phyloP scores from a whole-genome alignment of 2,888 invertebrate species.

The Maniola hyperantus region DNA sequence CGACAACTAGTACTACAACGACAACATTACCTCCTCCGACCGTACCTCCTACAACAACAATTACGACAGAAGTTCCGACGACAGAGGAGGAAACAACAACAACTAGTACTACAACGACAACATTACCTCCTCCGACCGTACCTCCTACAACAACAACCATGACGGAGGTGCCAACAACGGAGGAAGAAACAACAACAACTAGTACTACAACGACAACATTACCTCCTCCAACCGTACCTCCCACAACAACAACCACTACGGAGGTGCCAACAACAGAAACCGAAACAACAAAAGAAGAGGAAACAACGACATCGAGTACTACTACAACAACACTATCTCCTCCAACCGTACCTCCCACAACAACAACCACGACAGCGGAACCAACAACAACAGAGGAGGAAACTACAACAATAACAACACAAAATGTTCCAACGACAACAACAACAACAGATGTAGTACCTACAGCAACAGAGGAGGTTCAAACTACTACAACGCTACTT shows the following conservation, averaged over 20 bases:
- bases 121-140: not conserved
- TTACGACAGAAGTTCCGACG: not conserved
- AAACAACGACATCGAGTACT: too few species aligned
- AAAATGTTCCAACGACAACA: too few species aligned
- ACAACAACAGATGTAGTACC: not conserved
- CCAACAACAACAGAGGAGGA: not conserved
- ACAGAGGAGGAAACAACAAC: conserved; percentile 5
- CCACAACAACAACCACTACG: too few species aligned
- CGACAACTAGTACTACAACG: not conserved
- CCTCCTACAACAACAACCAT: not conserved
- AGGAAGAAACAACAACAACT: not conserved
- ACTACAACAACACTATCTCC: not conserved
- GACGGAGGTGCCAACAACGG: not conserved
- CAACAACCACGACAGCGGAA: not conserved
- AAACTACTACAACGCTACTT: not conserved
- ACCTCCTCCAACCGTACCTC: too few species aligned
- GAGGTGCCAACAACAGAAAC: too few species aligned
- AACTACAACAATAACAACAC: too few species aligned
- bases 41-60: not conserved
- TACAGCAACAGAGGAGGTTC: too few species aligned
- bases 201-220: too few species aligned
- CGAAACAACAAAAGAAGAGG: too few species aligned
- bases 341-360: not conserved
- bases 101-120: too few species aligned
- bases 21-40: conserved; percentile 2